Conservation (phyloP, 2,797 vertebrate species). For the Onychomys leucogaster region DNA sequence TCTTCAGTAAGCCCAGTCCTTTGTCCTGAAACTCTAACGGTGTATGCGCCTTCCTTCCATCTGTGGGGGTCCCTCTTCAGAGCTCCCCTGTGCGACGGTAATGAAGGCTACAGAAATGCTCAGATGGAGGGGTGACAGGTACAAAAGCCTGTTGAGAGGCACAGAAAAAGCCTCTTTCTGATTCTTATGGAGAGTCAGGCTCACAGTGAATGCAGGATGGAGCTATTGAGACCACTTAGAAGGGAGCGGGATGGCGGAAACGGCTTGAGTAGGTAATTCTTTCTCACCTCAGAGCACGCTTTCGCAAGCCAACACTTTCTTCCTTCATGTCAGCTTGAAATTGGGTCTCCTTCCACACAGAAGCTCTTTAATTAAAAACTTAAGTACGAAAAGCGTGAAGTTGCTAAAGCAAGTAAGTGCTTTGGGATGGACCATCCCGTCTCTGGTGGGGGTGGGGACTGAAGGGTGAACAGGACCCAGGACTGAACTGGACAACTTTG, state of each 20-base stretch:
- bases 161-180: constrained; percentile 66
- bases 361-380: constrained; percentile 76
- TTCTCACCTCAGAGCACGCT: constrained; percentile 63
- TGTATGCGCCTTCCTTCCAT: constrained; percentile 46
- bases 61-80: constrained; percentile 57
- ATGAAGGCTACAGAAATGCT: constrained; percentile 71
- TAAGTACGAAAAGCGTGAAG: constrained; percentile 21
- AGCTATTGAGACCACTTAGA: constrained; percentile 61
- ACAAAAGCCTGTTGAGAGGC: constrained; percentile 76
- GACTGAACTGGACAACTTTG: background rate
- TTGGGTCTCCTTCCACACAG: constrained; percentile 65
- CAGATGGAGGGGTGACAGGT: constrained; percentile 38
- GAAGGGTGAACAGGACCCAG: background rate
- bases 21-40: constrained; percentile 64
- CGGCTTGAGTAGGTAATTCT: constrained; percentile 65
- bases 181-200: background rate
- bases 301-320: constrained; percentile 71
- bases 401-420: background rate
- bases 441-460: background rate
- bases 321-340: constrained; percentile 67
- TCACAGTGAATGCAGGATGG: constrained; percentile 19
- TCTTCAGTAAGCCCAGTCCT: constrained; percentile 63
- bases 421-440: background rate
- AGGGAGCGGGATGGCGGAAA: constrained; percentile 53
- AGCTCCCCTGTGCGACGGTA: constrained; percentile 3